Percentiles rank a stretch among this genome's conserved stretches.
These are phyloP conservation scores for Hydrocynus forskahlii DNA, from an alignment of 2,797 vertebrate species.

Conservation along the genomic window DNA sequence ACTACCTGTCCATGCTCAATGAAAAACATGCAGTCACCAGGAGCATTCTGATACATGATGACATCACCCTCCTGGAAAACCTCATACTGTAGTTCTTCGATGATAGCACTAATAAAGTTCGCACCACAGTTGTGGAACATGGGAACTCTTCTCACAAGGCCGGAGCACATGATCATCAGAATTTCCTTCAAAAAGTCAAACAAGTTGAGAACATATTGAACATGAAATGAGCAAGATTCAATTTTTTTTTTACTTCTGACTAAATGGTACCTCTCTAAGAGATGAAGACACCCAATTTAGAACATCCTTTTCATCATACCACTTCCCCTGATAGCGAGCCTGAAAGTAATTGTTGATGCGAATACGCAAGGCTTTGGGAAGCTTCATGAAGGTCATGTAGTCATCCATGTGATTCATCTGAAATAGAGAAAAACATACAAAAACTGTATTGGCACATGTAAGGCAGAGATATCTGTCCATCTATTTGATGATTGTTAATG, in stretches of 20 bases:
- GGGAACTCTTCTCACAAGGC: slow-evolving; percentile 71
- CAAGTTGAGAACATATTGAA: not conserved
- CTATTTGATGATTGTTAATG: not conserved
- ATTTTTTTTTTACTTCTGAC: not conserved
- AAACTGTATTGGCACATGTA: not conserved
- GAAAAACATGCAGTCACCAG: slow-evolving; percentile 75
- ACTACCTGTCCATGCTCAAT: slow-evolving; percentile 73
- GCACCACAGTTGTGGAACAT: slow-evolving; percentile 69
- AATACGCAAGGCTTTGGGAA: slow-evolving; percentile 77
- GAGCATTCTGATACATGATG: slow-evolving; percentile 63
- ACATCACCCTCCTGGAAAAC: slow-evolving; percentile 70
- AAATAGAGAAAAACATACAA: not conserved
- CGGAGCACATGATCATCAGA: slow-evolving; percentile 66
- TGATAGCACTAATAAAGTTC: slow-evolving; percentile 70
- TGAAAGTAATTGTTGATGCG: slow-evolving; percentile 79
- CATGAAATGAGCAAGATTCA: not conserved
- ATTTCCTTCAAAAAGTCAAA: slow-evolving; percentile 66
- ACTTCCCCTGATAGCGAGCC: slow-evolving; percentile 77
- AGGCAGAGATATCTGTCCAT: not conserved
- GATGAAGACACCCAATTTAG: slow-evolving; percentile 76
- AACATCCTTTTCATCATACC: slow-evolving; percentile 78
- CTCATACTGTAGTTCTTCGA: slow-evolving; percentile 69
- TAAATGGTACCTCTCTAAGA: slow-evolving; percentile 70
- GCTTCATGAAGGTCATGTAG: slow-evolving; percentile 82
- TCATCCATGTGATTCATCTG: slow-evolving; percentile 80